Evolutionary conservation across 2,888 invertebrate genomes (phyloP), one percentile per base, ranked within the genome.

Genomic region (Alloplasta piceator): DNA sequence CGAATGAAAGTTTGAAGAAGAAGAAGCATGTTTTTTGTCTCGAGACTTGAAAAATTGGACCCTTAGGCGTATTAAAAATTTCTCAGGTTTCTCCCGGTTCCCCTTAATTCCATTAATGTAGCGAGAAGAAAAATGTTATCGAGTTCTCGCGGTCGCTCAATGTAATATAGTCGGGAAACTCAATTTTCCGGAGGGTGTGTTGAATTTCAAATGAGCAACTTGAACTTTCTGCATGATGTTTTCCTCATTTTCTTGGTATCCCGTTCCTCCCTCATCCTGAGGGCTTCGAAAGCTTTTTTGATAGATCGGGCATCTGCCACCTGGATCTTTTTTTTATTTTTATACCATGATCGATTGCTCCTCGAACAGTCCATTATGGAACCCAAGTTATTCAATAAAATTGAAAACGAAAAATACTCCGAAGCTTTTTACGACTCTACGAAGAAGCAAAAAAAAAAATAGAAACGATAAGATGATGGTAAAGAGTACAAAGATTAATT

Each of bases 271-370:
- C 7, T 12, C 52, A 9, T 56, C 7, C 16, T 5, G 38, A 12
- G 50, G 6, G n/a, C 60, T 56, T n/a, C 43, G 26, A 50, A 52
- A 56, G 9, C 14, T 46, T 64, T 60, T 52, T 66, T 79, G 70
- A 79, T 80, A 10, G 75, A 80, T 80, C 41, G 71, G 12, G 12
- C 48, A n/a, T 52, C 52, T 39, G 64, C 46, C 71, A 75, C 38
- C 60, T 63, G 64, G 26, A 3, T 26, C 26, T 56, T 52, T 14
- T 58, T 46, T 63, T n/a, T n/a, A n/a, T n/a, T 79, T 55, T 48
- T 39, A 10, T 7, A 46, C 14, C 60, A 38, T 75, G 75, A 75
- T 80, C 66, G 80, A 80, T 67, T 38, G 66, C 39, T 26, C 26
- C 39, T 36, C 39, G 46, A 70, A 58, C 55, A 71, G 41, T 56